Base-by-base conservation (phyloP, 2,888 invertebrate species). In the Pseudoips prasinana region DNA sequence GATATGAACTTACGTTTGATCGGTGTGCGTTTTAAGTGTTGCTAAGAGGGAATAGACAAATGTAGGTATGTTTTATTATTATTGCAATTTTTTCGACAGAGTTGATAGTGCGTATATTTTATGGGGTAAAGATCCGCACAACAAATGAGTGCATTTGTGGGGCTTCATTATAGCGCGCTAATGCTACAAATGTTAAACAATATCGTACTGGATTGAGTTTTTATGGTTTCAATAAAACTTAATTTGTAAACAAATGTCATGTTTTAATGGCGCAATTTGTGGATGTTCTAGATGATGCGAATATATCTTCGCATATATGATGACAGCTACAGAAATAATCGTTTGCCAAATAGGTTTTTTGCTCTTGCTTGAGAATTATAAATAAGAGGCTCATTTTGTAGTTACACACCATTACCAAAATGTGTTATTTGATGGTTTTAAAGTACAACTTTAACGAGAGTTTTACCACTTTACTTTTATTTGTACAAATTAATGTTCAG, bases 201-300 rank as follows among this genome's bases (percentile, higher is more conserved):
- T 37, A 39, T 38, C 44, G 30, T 14, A 25, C 29, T 39, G 7
- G 23, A 28, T 26, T 28, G 14, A 25, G 33, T 29, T 57, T 49
- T 42, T 59, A 57, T 42, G 60, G 58, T 47, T 58, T 50, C 46
- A 30, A 44, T 53, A 35, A 38, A 46, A 23, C 19, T 33, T 37
- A 22, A 34, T 46, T 29, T 22, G 30, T 47, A 51, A 51, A 46
- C 33, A 47, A 36, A 36, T 25, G 9, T 18, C 19, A 6, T 7
- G 17, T 32, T 20, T 11, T 29, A 9, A 8, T 10, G 14, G 7
- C 1, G 35, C 7, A 22, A 28, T 28, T 22, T 17, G 27, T 25
- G 19, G 14, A 8, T 23, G 28, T 17, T n/a, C 14, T 14, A 19
- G 29, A 29, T 30, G 19, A 14, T 47, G 27, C 22, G 25, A 25